phyloP scores from a whole-genome alignment of 1,140 invertebrate genomes.

The Sitobion miscanthi region DNA sequence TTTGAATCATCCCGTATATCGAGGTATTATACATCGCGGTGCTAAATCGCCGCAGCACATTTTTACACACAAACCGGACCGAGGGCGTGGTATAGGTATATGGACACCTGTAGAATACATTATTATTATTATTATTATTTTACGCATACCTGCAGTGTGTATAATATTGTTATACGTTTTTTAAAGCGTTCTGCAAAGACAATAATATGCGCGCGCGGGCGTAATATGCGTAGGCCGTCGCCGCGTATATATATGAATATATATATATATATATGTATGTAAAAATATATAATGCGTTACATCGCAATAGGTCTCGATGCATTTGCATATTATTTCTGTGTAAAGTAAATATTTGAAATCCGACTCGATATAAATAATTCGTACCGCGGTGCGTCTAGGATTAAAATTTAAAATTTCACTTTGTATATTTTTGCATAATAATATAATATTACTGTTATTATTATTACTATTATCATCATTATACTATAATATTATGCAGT shows the following conservation, averaged over 20 bases:
- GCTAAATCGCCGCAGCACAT: not conserved
- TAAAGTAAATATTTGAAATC: not conserved
- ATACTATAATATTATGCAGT: not conserved
- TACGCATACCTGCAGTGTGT: not conserved
- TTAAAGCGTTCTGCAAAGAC: not conserved
- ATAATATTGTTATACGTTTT: not conserved
- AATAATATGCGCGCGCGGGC: not conserved
- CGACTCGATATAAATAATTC: conserved; percentile 2
- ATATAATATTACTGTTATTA: too few relatives aligned
- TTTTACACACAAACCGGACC: conserved; percentile 1
- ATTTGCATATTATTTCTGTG: not conserved
- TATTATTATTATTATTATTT: not conserved
- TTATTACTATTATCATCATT: not conserved
- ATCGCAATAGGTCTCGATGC: not conserved
- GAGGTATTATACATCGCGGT: not conserved
- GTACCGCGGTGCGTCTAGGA: not conserved
- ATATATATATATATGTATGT: too few relatives aligned
- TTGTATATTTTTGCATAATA: not conserved
- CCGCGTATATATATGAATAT: not conserved
- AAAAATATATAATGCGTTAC: not conserved
- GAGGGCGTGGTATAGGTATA: not conserved
- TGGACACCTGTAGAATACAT: not conserved
- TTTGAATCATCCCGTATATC: not conserved
- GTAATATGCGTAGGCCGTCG: not conserved
- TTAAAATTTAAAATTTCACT: not conserved